Base-by-base conservation (phyloP, 1,140 invertebrate genomes). In the Wiebesia pumilae region DNA sequence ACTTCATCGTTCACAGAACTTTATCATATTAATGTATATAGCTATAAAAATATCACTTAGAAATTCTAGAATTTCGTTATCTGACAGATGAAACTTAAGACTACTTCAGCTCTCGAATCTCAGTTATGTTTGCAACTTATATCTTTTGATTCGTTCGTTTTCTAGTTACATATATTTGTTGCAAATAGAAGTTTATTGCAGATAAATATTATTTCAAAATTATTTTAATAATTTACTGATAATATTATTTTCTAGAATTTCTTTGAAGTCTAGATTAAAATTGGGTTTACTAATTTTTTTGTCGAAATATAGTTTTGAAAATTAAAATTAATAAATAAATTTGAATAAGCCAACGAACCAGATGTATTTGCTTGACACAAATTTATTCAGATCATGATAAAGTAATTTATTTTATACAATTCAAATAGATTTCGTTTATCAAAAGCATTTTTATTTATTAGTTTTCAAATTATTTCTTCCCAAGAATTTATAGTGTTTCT, bases 21-120 rank as follows among this genome's bases (percentile, higher is more conserved):
- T 43, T 75, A 75, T 75, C 71, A 43, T 75, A 75, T 75, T 75
- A 75, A 43, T 75, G 38, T 43, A 75, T 38, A 38, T 43, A 75
- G 12, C 27, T 43, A 0, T 43, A 27, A 75, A n/a, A 75, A 43
- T 40, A 35, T 71, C 40, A 21, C 35, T 38, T 38, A 38, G 33
- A 71, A 71, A 38, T 71, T 19, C 33, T 38, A 21, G 69, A 38
- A 71, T 38, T 71, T 71, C 69, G 14, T 69, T 69, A 69, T 69
- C 33, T 69, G 24, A 14, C 24, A 27, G 24, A 62, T 62, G 58
- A 3, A 24, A 62, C 24, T 62, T 62, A 19, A 62, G 10, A 24
- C 58, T 62, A 62, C 27, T 62, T 3, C 24, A 62, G 24, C 14
- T 62, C 58, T 62, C 24, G 58, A 62, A 62, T 14, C 58, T 62